Evolutionary conservation across 2,797 vertebrate species (phyloP).

Genomic region (Mastacembelus armatus): DNA sequence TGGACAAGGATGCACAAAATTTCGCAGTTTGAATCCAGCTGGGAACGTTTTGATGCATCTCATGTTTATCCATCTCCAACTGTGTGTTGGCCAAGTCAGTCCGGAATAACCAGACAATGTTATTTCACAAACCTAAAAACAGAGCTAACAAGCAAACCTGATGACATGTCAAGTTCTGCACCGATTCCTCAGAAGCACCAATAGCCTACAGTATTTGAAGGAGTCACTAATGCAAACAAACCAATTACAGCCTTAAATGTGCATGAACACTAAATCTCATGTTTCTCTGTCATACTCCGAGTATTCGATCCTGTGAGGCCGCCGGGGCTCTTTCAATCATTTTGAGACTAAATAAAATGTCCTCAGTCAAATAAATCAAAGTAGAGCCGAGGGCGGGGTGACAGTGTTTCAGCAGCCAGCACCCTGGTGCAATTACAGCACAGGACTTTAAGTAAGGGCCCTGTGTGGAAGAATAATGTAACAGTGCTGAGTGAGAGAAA

Average conservation of each 20-base stretch:
- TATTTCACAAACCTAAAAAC: not conserved
- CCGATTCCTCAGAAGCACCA: no score
- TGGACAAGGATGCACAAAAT: not conserved
- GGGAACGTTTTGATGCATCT: not conserved
- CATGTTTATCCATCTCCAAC: not conserved
- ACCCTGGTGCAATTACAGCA: constrained; percentile 46
- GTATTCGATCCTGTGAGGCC: constrained; percentile 23
- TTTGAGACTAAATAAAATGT: constrained; percentile 43
- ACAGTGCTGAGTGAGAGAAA: constrained; percentile 12
- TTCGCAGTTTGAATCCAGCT: not conserved
- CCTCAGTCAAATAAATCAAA: constrained; percentile 65
- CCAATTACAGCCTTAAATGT: constrained; percentile 28
- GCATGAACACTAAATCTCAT: constrained; percentile 46
- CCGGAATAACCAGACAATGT: no score
- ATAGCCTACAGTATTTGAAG: constrained; percentile 26
- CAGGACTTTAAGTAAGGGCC: constrained; percentile 58
- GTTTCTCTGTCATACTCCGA: constrained; percentile 35
- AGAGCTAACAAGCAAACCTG: not conserved
- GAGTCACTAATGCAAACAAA: constrained; percentile 52
- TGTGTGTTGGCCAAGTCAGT: no score
- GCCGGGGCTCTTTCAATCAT: constrained; percentile 62
- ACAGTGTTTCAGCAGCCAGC: constrained; percentile 52
- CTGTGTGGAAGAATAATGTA: constrained; percentile 61
- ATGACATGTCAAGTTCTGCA: not conserved
- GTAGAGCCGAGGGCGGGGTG: constrained; percentile 38